Base-by-base conservation (phyloP, 2,797 vertebrate genomes). In the Pygocentrus nattereri region DNA sequence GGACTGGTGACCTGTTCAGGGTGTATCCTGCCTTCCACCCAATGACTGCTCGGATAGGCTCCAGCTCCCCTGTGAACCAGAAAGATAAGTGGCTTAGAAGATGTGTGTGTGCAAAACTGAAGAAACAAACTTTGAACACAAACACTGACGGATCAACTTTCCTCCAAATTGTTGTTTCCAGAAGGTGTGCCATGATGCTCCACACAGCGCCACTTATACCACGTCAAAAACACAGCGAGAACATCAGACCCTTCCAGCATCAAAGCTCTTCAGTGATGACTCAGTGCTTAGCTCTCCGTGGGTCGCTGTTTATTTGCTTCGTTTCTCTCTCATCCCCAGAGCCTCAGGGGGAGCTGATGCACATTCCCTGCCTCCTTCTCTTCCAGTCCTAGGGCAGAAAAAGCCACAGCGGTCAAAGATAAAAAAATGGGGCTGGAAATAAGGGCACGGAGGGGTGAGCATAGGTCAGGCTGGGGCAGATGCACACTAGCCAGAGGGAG, bases 401-500 rank as follows among this genome's bases (percentile, higher is more conserved):
- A 21, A 50, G 41, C 4, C 3, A 47, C 19, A 16, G 21, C 12
- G 5, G 8, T 30, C n/a, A 47, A 16, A 61, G 23, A 25, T 8
- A 3, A 38, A 21, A 52, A 49, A 44, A 27, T 2, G 10, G 16
- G 23, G 56, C 54, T 25, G 58, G 58, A 64, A 19, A 62, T 25
- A 47, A 59, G 34, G 38, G 13, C 23, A 30, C 13, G 4, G 10
- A 34, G 21, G 31, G n/a, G 11, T 62, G n/a, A 62, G n/a, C 11
- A 16, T 52, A 59, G 74, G 58, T 44, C n/a, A 75, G 56, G 6
- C 74, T 30, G 8, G 16, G 16, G 81, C 86, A 87, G 87, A 80
- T 86, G 88, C 79, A 52, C 61, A 75, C 80, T 68, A 59, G 38
- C 54, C 73, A 80, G 80, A 85, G 86, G 81, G 10, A 52, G 85